Percentiles rank a stretch among this genome's conserved stretches.
phyloP scores from a whole-genome alignment of 2,797 vertebrate genomes.

The Pantherophis vulpinus region DNA sequence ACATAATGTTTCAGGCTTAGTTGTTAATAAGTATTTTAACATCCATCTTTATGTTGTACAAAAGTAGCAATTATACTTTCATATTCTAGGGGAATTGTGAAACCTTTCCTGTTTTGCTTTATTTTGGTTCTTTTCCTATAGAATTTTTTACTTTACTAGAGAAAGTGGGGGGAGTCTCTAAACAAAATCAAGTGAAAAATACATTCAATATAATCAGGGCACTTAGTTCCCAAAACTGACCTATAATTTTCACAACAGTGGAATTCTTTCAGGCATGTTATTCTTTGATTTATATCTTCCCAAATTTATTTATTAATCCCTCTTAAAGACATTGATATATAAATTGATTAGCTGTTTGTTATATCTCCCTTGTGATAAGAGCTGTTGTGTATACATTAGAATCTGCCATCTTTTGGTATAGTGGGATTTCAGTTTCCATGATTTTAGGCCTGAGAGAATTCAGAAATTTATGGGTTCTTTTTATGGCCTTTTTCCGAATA shows the following conservation, averaged over 20 bases:
- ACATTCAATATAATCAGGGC: not conserved
- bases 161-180: not conserved
- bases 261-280: not conserved
- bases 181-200: not conserved
- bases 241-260: not conserved
- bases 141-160: not conserved
- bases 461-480: not conserved
- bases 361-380: not conserved
- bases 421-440: not conserved
- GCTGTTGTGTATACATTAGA: not conserved
- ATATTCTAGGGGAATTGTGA: not conserved
- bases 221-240: not conserved
- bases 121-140: not conserved
- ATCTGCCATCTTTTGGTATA: not conserved
- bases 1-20: not conserved
- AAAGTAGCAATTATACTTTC: not conserved
- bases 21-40: not conserved
- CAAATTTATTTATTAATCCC: not conserved
- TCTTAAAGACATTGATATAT: not conserved
- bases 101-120: not conserved
- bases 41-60: not conserved
- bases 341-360: not conserved
- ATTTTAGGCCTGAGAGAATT: not conserved
- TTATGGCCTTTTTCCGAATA: not conserved
- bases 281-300: not conserved